Conservation (phyloP, 2,888 invertebrate species). For the Rutpela maculata region DNA sequence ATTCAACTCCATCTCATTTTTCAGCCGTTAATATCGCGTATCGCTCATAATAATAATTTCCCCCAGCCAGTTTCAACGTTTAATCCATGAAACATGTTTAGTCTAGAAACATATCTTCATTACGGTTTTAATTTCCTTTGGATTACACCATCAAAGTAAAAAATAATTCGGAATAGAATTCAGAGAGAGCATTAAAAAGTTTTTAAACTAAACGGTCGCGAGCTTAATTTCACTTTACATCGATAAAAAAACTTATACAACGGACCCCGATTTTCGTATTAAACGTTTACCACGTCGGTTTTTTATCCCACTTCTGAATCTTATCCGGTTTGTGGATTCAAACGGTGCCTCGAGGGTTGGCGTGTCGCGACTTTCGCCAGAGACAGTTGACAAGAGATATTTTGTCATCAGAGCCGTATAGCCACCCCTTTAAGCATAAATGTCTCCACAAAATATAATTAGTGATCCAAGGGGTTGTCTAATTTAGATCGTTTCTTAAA, state of each 20-base stretch:
- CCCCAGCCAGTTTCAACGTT: slow-evolving; percentile 33
- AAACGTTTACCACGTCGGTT: slow-evolving; percentile 37
- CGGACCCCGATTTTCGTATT: slow-evolving; percentile 17
- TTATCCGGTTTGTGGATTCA: background rate
- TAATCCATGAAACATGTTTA: slow-evolving; percentile 50
- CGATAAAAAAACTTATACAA: slow-evolving; percentile 59
- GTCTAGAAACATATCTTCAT: slow-evolving; percentile 61
- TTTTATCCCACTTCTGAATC: slow-evolving; percentile 42
- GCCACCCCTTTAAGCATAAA: slow-evolving; percentile 65
- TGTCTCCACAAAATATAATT: slow-evolving; percentile 67
- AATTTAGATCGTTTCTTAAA: slow-evolving; percentile 36
- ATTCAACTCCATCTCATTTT: slow-evolving; percentile 22
- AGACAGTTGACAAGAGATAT: slow-evolving; percentile 62
- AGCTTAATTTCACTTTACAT: slow-evolving; percentile 65
- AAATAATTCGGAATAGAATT: slow-evolving; percentile 62
- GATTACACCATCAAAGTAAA: slow-evolving; percentile 64
- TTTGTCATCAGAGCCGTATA: slow-evolving; percentile 61
- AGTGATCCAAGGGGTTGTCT: slow-evolving; percentile 56
- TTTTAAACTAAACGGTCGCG: slow-evolving; percentile 62
- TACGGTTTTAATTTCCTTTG: slow-evolving; percentile 64
- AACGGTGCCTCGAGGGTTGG: slow-evolving; percentile 11
- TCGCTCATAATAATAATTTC: slow-evolving; percentile 39
- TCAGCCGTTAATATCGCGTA: slow-evolving; percentile 29
- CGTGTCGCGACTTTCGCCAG: slow-evolving; percentile 24
- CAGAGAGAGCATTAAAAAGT: slow-evolving; percentile 60